Conservation (phyloP, 2,113 vertebrate genomes). For the Nicator chloris region DNA sequence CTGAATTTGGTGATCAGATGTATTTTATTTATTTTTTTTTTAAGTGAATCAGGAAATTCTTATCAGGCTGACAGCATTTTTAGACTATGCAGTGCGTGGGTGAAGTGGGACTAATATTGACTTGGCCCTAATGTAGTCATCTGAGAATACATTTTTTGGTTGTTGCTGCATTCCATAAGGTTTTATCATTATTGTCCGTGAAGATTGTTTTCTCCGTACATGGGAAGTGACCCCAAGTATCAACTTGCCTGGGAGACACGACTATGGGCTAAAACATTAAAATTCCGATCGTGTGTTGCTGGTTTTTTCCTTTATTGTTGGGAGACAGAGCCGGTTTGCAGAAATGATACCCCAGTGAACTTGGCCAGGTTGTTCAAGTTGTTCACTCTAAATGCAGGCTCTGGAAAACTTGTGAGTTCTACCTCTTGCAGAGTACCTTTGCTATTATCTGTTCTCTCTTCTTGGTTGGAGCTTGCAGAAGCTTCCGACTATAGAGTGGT, state of each 20-base stretch:
- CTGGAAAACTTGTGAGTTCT: background rate
- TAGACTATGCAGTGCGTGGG: slow-evolving; percentile 80
- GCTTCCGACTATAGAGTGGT: background rate
- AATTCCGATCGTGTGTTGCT: slow-evolving; percentile 14
- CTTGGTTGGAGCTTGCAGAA: background rate
- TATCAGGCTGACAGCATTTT: slow-evolving; percentile 81
- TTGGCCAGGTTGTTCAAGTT: background rate
- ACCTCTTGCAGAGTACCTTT: background rate
- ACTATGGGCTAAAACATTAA: slow-evolving; percentile 53
- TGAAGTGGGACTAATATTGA: slow-evolving; percentile 79
- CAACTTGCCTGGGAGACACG: slow-evolving; percentile 67
- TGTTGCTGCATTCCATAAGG: slow-evolving; percentile 83
- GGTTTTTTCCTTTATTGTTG: background rate
- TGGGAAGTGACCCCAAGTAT: slow-evolving; percentile 77
- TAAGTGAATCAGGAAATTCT: slow-evolving; percentile 74
- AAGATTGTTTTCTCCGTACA: slow-evolving; percentile 80
- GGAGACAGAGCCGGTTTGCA: background rate
- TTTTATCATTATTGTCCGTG: slow-evolving; percentile 83
- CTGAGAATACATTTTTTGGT: slow-evolving; percentile 82
- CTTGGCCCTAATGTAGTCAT: slow-evolving; percentile 78
- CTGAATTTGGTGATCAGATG: slow-evolving; percentile 67
- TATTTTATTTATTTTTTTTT: background rate
- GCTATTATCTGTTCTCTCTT: background rate
- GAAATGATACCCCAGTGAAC: background rate
- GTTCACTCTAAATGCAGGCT: rapidly evolving